Percentiles rank a stretch among this genome's conserved stretches.
Conservation (phyloP, 2,113 vertebrate species). For the Boulengeromyrus knoepffleri region DNA sequence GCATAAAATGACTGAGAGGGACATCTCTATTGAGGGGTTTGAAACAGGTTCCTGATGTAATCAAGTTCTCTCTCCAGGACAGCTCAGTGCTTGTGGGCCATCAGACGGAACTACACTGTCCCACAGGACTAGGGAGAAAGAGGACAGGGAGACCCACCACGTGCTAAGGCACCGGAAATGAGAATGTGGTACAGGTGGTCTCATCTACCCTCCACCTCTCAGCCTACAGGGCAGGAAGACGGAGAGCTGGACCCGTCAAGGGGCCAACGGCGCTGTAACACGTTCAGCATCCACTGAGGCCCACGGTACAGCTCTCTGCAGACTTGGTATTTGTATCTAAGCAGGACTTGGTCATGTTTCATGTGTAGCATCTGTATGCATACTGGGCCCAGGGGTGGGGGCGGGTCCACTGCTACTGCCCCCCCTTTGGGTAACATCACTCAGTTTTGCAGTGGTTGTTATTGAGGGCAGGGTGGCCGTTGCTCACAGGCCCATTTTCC, state of each 20-base stretch:
- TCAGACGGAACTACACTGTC: background rate
- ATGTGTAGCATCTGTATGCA: background rate
- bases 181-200: background rate
- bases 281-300: background rate
- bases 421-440: constrained; percentile 35
- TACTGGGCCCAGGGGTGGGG: background rate
- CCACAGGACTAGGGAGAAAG: background rate
- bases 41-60: background rate
- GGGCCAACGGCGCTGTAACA: background rate
- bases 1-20: background rate
- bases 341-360: background rate
- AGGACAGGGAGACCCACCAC: background rate
- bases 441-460: constrained; percentile 73
- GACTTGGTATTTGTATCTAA: background rate
- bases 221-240: background rate
- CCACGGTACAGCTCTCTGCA: background rate
- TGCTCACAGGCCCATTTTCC: constrained; percentile 68
- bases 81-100: background rate
- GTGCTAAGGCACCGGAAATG: background rate
- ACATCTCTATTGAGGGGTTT: background rate
- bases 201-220: background rate
- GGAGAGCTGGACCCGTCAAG: background rate
- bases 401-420: background rate
- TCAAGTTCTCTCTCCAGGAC: background rate
- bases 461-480: constrained; percentile 69